Evolutionary conservation across 2,888 invertebrate species (phyloP).

Genomic region (Nysson spinosus): DNA sequence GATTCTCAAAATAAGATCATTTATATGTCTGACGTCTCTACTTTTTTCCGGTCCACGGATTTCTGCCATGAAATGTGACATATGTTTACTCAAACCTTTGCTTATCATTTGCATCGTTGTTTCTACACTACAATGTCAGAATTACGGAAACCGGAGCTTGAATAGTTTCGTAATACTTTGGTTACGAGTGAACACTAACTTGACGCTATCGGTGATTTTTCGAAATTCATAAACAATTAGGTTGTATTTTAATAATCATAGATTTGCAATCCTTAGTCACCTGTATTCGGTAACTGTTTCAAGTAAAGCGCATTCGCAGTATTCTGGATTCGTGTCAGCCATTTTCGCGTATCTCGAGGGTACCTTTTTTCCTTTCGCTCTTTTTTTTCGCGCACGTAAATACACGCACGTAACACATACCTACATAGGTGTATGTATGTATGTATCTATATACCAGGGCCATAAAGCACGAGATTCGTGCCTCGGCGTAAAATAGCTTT

Average conservation of each 20-base stretch:
- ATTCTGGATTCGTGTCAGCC: conserved; percentile 43
- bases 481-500: conserved; percentile 69
- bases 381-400: no score
- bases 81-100: neutral
- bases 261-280: conserved; percentile 42
- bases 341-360: conserved; percentile 26
- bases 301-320: conserved; percentile 39
- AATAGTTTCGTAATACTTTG: no score
- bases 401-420: no score
- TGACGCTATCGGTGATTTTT: no score
- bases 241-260: conserved; percentile 39
- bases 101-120: no score
- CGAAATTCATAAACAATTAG: no score
- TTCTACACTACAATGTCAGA: no score
- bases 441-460: conserved; percentile 14
- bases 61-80: neutral
- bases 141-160: no score
- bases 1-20: conserved; percentile 44
- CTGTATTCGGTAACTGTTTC: conserved; percentile 24
- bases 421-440: no score
- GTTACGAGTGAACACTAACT: no score
- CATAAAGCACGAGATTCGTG: conserved; percentile 64
- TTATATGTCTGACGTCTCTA: conserved; percentile 43
- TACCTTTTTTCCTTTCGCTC: conserved; percentile 12
- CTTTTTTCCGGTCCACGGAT: conserved; percentile 10